Evolutionary conservation across 2,888 invertebrate genomes (phyloP), one percentile per base, ranked within the genome.

Genomic region (Bombylius discolor): DNA sequence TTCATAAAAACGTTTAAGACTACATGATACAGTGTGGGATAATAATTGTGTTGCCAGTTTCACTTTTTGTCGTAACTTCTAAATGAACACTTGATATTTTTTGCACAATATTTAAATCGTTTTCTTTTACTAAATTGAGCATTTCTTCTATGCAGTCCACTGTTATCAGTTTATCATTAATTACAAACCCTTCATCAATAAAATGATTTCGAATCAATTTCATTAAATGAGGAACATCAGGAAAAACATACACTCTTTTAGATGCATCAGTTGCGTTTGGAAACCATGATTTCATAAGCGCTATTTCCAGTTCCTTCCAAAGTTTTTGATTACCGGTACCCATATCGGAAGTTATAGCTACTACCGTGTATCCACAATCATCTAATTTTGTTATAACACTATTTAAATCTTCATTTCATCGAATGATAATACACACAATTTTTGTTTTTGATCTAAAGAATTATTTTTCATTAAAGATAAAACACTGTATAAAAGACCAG

Each of bases 31-130:
- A 13, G 62, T 62, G 36, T 63, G 60, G 6, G 64, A 62, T 61
- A 65, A 64, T 33, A 64, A 42, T 60, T 64, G 63, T 9, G 62
- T 59, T 5, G 63, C 60, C 46, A 52, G 58, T 49, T 57, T 42
- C 33, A 55, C n/a, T 48, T 51, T 52, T 62, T 53, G 53, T 31
- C 49, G 9, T 12, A 31, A 36, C 14, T 32, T 6, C 32, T 44
- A 53, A 14, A 42, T 53, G 49, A 8, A 11, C 44, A 31, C 3
- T 3, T 32, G 49, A 49, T 42, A 53, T 5, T 33, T 49, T 53
- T 11, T 14, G 14, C 44, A 11, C 9, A 5, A 53, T 48, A 42
- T 49, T 33, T 7, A 53, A 11, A 33, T 53, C 53, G 23, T 23
- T 23, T 5, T 12, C 13, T 5, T 9, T n/a, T 4, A 39, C 32